Percentiles rank a stretch among this genome's conserved stretches.
Conservation (phyloP, 1,140 invertebrate species). For the Luehdorfia chinensis region DNA sequence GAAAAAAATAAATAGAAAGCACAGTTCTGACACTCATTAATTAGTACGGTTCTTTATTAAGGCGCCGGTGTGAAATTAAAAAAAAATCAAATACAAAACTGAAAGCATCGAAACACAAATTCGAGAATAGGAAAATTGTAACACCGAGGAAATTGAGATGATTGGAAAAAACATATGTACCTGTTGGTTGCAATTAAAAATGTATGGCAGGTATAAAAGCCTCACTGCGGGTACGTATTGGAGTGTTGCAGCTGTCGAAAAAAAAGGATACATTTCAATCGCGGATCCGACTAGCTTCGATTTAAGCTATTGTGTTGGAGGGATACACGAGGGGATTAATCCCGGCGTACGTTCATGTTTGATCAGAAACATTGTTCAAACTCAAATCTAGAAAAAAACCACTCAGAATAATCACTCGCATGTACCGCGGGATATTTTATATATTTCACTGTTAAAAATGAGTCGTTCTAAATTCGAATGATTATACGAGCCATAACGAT, state of each 20-base stretch:
- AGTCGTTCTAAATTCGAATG: neutral
- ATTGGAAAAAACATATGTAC: conserved; percentile 7
- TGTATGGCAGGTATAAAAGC: neutral
- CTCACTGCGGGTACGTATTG: neutral
- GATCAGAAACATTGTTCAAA: conserved; percentile 13
- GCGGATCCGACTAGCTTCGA: conserved; percentile 5
- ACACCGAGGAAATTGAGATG: conserved; percentile 11
- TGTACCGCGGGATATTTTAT: neutral
- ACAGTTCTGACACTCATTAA: too few species aligned
- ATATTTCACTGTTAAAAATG: neutral
- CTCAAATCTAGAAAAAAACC: conserved; percentile 12
- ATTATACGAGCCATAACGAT: too few species aligned
- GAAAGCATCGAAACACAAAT: too few species aligned
- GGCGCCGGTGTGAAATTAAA: too few species aligned
- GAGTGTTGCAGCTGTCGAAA: conserved; percentile 10
- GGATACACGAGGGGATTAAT: conserved; percentile 10
- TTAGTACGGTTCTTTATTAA: too few species aligned
- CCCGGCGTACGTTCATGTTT: conserved; percentile 5
- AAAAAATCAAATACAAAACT: too few species aligned
- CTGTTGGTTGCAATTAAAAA: conserved; percentile 10
- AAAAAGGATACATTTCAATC: conserved; percentile 16
- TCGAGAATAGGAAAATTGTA: neutral
- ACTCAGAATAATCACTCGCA: conserved; percentile 11
- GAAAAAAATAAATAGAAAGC: too few species aligned
- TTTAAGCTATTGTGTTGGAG: conserved; percentile 7